Percentiles rank a stretch among this genome's conserved stretches.
These are phyloP conservation scores for Nemopilema nomurai DNA, from an alignment of 30 jellyfish, hydroid and myxozoan species.

Conservation along the genomic window DNA sequence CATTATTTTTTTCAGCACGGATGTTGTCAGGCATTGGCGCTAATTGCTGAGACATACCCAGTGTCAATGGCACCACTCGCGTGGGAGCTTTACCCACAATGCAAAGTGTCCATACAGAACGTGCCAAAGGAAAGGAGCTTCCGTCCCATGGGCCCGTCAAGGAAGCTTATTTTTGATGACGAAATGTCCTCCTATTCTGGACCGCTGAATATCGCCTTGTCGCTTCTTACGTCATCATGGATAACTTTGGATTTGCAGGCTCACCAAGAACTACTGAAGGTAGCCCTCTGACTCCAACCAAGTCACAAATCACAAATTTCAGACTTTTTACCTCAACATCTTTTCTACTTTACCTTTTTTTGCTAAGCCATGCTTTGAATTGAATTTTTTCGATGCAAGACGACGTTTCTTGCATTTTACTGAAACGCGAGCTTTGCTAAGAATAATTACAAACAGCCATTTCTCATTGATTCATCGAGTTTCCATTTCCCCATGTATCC, in stretches of 20 bases:
- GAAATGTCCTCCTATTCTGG: conserved; percentile 60
- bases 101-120: conserved; percentile 39
- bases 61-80: conserved; percentile 82
- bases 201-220: conserved; percentile 55
- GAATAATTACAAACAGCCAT: too few relatives aligned
- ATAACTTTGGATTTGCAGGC: conserved; percentile 88
- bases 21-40: conserved; percentile 80
- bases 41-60: conserved; percentile 86
- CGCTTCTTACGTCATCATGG: conserved; percentile 86
- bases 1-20: conserved; percentile 88
- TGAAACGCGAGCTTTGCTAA: too few relatives aligned
- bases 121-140: conserved; percentile 37
- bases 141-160: conserved; percentile 60
- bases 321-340: too few relatives aligned
- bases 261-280: conserved; percentile 92
- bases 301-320: too few relatives aligned
- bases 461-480: too few relatives aligned
- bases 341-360: too few relatives aligned
- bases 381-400: too few relatives aligned
- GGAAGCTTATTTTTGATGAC: conserved; percentile 77
- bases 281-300: neutral
- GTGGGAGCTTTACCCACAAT: conserved; percentile 88
- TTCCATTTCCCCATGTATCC: too few relatives aligned
- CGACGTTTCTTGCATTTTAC: too few relatives aligned
- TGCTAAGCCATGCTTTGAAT: too few relatives aligned